These are phyloP conservation scores for Talpa occidentalis DNA, from an alignment of 2,113 vertebrate species.

Conservation along the genomic window DNA sequence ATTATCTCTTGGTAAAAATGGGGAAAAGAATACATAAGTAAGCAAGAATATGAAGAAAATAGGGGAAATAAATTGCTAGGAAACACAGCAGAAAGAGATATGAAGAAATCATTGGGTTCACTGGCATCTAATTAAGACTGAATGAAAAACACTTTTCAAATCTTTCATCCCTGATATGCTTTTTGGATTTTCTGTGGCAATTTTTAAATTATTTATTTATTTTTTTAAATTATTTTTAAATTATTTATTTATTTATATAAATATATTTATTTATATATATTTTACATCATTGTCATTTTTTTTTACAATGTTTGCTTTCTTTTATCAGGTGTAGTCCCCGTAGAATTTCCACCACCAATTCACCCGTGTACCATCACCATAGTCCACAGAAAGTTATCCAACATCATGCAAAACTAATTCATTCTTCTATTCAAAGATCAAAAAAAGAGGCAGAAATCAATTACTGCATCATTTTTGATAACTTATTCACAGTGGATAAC, in stretches of 20 bases:
- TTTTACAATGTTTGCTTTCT: no score
- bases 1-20: neutral
- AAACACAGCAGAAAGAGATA: neutral
- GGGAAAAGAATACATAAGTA: neutral
- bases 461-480: neutral
- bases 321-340: no score
- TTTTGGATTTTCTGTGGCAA: neutral
- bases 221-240: no score
- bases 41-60: slow-evolving; percentile 3
- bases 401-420: neutral
- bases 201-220: no score
- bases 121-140: neutral
- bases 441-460: neutral
- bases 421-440: slow-evolving; percentile 33
- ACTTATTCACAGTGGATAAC: neutral
- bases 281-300: no score
- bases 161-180: neutral
- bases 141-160: slow-evolving; percentile 14
- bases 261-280: no score
- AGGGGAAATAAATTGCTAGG: neutral
- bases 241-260: no score
- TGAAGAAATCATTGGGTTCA: neutral
- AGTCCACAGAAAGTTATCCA: neutral
- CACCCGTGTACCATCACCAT: no score
- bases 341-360: no score